Conservation (phyloP, 2,113 vertebrate species). For the Centropus unirufus region DNA sequence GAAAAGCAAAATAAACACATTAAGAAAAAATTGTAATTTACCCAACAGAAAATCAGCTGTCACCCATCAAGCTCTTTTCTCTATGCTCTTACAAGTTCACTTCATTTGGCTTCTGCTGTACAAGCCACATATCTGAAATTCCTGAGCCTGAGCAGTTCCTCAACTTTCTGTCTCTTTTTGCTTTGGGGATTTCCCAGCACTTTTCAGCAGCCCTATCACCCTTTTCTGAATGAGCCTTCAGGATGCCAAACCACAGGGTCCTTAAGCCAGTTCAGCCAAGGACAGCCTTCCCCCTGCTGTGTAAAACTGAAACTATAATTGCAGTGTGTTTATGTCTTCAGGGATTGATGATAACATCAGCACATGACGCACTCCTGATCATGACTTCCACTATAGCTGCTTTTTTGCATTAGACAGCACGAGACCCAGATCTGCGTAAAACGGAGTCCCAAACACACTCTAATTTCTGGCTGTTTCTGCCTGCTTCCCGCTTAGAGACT, state of each 20-base stretch:
- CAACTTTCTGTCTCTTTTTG: fast-evolving
- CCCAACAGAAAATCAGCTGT: background rate
- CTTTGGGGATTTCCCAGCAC: background rate
- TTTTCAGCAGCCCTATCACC: background rate
- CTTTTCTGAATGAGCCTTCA: fast-evolving
- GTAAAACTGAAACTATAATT: fast-evolving
- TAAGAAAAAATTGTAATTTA: background rate
- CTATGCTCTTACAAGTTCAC: fast-evolving
- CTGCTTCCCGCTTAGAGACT: fast-evolving
- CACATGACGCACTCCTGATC: background rate
- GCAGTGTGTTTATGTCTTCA: background rate
- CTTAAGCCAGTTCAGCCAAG: background rate
- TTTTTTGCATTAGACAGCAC: fast-evolving
- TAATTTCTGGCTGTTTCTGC: background rate
- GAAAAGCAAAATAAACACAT: background rate
- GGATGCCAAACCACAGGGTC: background rate
- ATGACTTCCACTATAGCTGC: fast-evolving
- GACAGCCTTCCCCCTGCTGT: background rate
- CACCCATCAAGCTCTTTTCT: background rate
- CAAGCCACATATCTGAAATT: background rate
- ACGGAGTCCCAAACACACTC: fast-evolving
- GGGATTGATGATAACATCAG: background rate
- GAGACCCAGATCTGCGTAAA: background rate
- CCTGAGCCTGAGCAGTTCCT: background rate
- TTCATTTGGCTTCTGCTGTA: background rate